phyloP scores from a whole-genome alignment of 2,113 vertebrate genomes.

The Cricetomys ansorgei region DNA sequence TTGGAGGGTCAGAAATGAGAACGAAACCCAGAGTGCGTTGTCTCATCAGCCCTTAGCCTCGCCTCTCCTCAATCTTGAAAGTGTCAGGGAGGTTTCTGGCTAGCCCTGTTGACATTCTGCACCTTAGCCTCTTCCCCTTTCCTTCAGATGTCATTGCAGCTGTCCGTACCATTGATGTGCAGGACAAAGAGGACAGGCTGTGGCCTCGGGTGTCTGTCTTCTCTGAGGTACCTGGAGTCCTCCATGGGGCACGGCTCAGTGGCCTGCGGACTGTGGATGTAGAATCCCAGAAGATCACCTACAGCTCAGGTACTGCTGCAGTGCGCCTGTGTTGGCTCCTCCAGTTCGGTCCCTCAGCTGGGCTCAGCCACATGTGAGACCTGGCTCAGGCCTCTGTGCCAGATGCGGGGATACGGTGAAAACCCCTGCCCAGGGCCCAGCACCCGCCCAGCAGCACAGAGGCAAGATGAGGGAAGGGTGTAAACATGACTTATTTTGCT shows the following conservation, averaged over 20 bases:
- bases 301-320: constrained; percentile 84
- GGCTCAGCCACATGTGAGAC: too few species aligned
- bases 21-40: not conserved
- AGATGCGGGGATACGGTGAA: not conserved
- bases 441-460: not conserved
- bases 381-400: not conserved
- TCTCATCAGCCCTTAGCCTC: not conserved
- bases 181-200: not conserved
- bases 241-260: constrained; percentile 87
- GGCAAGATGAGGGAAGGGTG: not conserved
- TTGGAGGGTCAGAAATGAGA: not conserved
- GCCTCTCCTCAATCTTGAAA: not conserved
- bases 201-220: constrained; percentile 87
- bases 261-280: constrained; percentile 87
- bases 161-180: constrained; percentile 80
- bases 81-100: not conserved
- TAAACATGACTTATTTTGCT: not conserved
- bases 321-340: not conserved
- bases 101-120: not conserved
- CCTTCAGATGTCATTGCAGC: constrained; percentile 89
- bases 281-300: constrained; percentile 83
- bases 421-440: not conserved
- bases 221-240: constrained; percentile 78
- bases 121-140: not conserved
- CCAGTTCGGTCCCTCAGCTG: accelerated